Conservation (phyloP, 2,797 vertebrate species). For the Labeo calbasu region DNA sequence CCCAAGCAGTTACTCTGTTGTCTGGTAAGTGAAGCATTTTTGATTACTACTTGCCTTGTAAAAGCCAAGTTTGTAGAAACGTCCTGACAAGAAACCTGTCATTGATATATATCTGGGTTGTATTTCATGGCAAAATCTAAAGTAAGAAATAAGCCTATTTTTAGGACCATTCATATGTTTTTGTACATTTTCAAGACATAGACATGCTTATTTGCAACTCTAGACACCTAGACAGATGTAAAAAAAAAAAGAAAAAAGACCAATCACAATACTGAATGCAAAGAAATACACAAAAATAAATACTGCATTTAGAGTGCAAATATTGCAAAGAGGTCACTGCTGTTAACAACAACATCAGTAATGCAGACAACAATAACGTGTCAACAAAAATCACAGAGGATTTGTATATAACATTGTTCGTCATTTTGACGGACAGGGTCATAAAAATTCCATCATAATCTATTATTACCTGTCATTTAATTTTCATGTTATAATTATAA, state of each 20-base stretch:
- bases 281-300: background rate
- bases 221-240: background rate
- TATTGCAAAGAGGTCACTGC: too few species aligned
- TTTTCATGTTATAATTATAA: too few species aligned
- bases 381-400: too few species aligned
- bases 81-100: background rate
- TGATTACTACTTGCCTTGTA: background rate
- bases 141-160: background rate
- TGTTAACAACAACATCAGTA: too few species aligned
- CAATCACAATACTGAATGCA: background rate
- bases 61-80: slow-evolving; percentile 5
- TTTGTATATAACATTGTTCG: too few species aligned
- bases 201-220: background rate
- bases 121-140: background rate
- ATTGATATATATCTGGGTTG: background rate
- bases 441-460: too few species aligned
- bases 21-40: background rate
- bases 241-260: background rate
- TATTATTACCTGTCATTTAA: too few species aligned
- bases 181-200: background rate
- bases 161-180: background rate
- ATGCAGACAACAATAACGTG: too few species aligned
- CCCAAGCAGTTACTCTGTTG: background rate
- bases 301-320: too few species aligned
- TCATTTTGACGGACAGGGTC: too few species aligned